Evolutionary conservation across 1,140 invertebrate species (phyloP), one percentile per base, ranked within the genome.

Genomic region (Lethrus apterus): DNA sequence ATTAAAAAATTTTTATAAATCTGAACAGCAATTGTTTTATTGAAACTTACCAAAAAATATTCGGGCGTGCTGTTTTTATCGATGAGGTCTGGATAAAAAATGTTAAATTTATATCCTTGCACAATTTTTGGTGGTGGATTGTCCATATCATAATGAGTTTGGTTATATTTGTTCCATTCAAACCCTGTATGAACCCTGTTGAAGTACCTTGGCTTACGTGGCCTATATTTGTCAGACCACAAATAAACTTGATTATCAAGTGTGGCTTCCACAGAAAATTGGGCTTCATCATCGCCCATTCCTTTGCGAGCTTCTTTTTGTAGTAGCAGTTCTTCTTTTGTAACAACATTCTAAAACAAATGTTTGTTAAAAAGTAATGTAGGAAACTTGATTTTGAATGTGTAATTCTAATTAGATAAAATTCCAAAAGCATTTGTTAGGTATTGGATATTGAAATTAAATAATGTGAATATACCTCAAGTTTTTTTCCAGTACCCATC

Each of bases 101-200:
- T 99, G 72, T 99, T 99, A 71, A 99, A 99, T 67, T 99, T 99
- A 72, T 99, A 99, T 18, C 97, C 97, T 70, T 99, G 96, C 0
- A 99, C 97, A 63, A 99, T 98, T 73, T 99, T 99, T 0, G 97
- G 97, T 11, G 97, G 97, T 26, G 97, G 96, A 76, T 99, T 99
- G 69, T 99, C 97, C 83, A 98, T 95, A 65, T 99, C 96, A 68
- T 99, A 99, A 74, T 99, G 96, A 11, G 95, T 99, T 70, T 99
- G 96, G 73, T 99, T 99, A 66, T 99, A 99, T 66, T 99, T 99
- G 70, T 99, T 99, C 97, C 97, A 99, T 64, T 99, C 96, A 70
- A 99, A 99, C 3, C 97, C 93, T 29, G 86, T 89, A 67, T 93
- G 88, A 0, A 92, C 87, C 50, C 94, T 79, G 73, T 99, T 99